Conservation (phyloP, 2,888 invertebrate species). For the Scrobipalpa atriplicella region DNA sequence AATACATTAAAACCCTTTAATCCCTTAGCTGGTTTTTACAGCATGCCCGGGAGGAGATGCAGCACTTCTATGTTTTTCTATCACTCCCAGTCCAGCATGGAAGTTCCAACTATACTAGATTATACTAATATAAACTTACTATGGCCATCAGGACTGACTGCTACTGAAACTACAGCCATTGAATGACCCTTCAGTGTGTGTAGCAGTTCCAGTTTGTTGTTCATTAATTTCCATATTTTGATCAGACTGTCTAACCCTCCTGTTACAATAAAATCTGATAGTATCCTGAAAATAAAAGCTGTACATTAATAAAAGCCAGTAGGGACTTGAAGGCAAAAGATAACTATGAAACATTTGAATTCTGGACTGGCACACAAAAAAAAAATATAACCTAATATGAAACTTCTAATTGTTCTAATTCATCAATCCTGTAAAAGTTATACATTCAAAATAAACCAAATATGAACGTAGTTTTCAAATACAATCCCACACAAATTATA, state of each 20-base stretch:
- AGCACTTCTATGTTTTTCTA: no score
- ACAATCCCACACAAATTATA: background rate
- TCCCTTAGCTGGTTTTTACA: no score
- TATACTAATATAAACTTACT: constrained; percentile 83
- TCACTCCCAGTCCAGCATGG: no score
- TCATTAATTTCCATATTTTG: constrained; percentile 92
- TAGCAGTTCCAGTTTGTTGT: constrained; percentile 87
- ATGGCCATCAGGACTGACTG: constrained; percentile 93
- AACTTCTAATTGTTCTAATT: no score
- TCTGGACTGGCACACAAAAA: no score
- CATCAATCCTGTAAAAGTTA: no score
- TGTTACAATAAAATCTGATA: constrained; percentile 89
- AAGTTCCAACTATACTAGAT: no score
- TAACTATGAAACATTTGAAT: no score
- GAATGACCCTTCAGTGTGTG: constrained; percentile 94
- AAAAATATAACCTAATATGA: no score
- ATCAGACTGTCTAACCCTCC: constrained; percentile 95
- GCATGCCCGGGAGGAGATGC: no score
- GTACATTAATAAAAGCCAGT: background rate
- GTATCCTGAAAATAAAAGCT: background rate
- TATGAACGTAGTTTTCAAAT: background rate
- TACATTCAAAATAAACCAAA: background rate
- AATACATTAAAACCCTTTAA: no score
- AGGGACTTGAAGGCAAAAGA: no score
- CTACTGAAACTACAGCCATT: constrained; percentile 95